Evolutionary conservation across 2,113 vertebrate genomes (phyloP).

Genomic region (Semnopithecus entellus): DNA sequence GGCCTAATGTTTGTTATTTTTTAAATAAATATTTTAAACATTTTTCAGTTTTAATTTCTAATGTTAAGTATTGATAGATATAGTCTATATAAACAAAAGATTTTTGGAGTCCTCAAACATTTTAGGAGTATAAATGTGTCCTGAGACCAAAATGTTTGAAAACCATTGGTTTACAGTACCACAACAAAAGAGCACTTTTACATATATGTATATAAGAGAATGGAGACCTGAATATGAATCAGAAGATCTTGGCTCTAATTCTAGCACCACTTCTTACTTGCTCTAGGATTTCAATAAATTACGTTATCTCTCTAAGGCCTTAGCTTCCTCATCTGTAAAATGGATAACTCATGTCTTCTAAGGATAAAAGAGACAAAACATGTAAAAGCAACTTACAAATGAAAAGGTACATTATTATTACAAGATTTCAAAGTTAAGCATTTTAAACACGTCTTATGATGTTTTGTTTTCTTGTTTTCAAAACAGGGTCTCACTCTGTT

Average conservation of each 20-base stretch:
- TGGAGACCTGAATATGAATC: neutral
- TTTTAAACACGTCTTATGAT: neutral
- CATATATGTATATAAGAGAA: neutral
- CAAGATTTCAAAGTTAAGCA: constrained; percentile 1
- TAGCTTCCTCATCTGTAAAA: constrained; percentile 43
- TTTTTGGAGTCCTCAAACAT: neutral
- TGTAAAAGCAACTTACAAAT: neutral
- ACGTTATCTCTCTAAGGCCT: neutral
- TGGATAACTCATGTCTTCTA: neutral
- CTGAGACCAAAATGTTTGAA: neutral
- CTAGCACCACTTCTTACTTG: neutral
- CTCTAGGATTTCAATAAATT: constrained; percentile 3
- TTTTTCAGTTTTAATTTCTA: too few species aligned
- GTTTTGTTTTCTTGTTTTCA: neutral
- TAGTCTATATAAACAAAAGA: neutral
- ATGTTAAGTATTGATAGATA: neutral
- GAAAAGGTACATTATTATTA: neutral
- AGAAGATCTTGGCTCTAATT: neutral
- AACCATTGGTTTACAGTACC: neutral
- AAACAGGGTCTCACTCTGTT: too few species aligned
- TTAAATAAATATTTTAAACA: neutral
- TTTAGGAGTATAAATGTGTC: neutral
- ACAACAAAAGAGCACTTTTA: neutral
- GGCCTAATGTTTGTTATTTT: neutral
- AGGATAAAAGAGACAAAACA: constrained; percentile 48